Percentiles rank a stretch among this genome's conserved stretches.
Evolutionary conservation across 2,888 invertebrate species (phyloP).

Genomic region (Cataglyphis albicans): DNA sequence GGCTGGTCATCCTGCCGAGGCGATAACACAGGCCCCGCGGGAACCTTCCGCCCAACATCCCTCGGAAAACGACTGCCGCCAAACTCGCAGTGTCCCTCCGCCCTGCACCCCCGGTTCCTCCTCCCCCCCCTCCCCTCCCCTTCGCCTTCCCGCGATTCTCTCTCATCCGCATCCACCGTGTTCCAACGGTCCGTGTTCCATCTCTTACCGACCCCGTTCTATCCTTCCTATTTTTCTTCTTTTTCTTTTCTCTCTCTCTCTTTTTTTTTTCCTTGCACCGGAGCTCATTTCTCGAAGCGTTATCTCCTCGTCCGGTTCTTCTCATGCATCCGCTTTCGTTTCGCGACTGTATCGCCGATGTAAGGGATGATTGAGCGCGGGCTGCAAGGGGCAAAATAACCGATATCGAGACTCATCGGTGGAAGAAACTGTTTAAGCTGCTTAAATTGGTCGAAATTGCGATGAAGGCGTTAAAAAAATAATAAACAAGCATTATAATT

Average conservation of each 20-base stretch:
- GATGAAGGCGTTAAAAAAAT: neutral
- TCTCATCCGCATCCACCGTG: slow-evolving; percentile 57
- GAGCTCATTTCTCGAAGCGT: slow-evolving; percentile 23
- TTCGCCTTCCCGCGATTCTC: slow-evolving; percentile 42
- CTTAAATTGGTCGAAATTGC: neutral
- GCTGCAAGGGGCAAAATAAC: slow-evolving; percentile 19
- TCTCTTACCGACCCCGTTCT: slow-evolving; percentile 42
- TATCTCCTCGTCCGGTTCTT: slow-evolving; percentile 18
- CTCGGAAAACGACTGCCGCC: slow-evolving; percentile 83
- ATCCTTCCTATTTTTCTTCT: slow-evolving; percentile 27
- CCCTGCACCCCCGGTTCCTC: slow-evolving; percentile 41
- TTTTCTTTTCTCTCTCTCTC: neutral
- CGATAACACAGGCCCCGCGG: slow-evolving; percentile 86
- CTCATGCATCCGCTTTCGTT: slow-evolving; percentile 26
- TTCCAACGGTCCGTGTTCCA: slow-evolving; percentile 40
- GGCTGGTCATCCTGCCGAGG: slow-evolving; percentile 86
- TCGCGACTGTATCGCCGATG: neutral
- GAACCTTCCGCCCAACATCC: slow-evolving; percentile 85
- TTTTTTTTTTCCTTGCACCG: neutral
- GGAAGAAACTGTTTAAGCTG: slow-evolving; percentile 17
- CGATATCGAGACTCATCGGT: slow-evolving; percentile 17
- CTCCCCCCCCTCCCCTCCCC: neutral
- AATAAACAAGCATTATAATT: neutral
- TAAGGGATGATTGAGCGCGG: slow-evolving; percentile 49
- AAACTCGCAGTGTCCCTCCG: slow-evolving; percentile 64